Percentiles rank a stretch among this genome's conserved stretches.
Conservation (phyloP, 1,140 invertebrate genomes). For the Prorops nasuta region DNA sequence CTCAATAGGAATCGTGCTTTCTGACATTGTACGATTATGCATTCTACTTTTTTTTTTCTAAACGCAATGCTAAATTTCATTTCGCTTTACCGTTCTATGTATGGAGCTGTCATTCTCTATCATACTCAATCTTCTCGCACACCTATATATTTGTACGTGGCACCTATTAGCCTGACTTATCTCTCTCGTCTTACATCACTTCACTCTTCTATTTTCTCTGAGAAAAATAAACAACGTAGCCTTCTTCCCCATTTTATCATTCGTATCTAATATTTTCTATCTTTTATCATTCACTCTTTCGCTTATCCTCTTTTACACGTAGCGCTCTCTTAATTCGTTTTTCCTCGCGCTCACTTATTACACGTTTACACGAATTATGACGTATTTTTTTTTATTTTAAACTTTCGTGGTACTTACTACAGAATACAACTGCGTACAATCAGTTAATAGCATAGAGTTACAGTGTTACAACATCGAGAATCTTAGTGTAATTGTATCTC, state of each 20-base stretch:
- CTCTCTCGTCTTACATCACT: not conserved
- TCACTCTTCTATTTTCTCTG: not conserved
- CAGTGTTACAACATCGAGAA: constrained; percentile 51
- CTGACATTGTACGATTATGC: no score
- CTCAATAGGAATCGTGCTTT: no score
- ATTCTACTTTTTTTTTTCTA: no score
- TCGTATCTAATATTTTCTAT: no score
- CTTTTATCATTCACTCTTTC: no score
- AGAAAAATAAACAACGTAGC: not conserved
- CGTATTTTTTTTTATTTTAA: constrained; percentile 16
- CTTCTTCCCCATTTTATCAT: no score
- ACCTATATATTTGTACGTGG: no score
- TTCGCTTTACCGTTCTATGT: not conserved
- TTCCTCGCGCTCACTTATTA: constrained; percentile 1
- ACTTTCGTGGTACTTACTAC: constrained; percentile 34
- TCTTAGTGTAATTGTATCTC: constrained; percentile 32
- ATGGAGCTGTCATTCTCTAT: constrained; percentile 4
- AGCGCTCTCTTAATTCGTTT: not conserved
- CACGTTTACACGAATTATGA: constrained; percentile 23
- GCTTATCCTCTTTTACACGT: not conserved
- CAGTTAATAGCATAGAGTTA: constrained; percentile 46
- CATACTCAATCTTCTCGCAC: no score
- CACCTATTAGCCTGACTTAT: not conserved
- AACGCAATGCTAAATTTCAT: no score
- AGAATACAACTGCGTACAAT: constrained; percentile 45